A percentile compares a stretch with the other conserved stretches of the same genome.
phyloP scores from a whole-genome alignment of 2,797 vertebrate genomes.

The Limnodromus scolopaceus region DNA sequence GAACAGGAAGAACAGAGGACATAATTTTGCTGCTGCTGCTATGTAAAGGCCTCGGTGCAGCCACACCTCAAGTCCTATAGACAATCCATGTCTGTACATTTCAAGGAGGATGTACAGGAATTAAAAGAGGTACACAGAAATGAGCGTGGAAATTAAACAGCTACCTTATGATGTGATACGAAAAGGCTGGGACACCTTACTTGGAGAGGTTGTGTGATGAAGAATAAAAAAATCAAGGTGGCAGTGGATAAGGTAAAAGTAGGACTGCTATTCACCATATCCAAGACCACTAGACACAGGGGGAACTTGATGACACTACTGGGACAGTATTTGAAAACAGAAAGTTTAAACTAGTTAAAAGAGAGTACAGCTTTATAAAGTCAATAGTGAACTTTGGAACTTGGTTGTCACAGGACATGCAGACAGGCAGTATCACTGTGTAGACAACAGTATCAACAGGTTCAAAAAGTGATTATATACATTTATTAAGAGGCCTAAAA shows the following conservation, averaged over 20 bases:
- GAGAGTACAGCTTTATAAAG: background rate
- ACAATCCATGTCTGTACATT: background rate
- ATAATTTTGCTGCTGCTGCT: background rate
- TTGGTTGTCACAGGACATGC: fast-evolving
- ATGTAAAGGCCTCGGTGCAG: background rate
- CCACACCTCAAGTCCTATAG: background rate
- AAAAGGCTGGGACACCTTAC: background rate
- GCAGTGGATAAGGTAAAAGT: background rate
- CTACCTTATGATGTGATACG: background rate
- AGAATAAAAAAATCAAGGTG: background rate
- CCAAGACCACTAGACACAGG: background rate
- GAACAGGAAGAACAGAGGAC: background rate
- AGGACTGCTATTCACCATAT: background rate
- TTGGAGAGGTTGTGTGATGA: background rate
- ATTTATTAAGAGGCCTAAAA: background rate
- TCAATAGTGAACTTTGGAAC: background rate
- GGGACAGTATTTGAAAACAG: background rate
- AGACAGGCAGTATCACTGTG: fast-evolving
- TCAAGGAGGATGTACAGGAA: background rate
- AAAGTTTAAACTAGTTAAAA: background rate
- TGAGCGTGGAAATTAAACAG: background rate
- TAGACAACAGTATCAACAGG: background rate
- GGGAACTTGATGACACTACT: background rate
- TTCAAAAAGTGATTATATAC: background rate
- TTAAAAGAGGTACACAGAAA: background rate